Conservation (phyloP, 2,888 invertebrate species). For the Parnassius glacialis region DNA sequence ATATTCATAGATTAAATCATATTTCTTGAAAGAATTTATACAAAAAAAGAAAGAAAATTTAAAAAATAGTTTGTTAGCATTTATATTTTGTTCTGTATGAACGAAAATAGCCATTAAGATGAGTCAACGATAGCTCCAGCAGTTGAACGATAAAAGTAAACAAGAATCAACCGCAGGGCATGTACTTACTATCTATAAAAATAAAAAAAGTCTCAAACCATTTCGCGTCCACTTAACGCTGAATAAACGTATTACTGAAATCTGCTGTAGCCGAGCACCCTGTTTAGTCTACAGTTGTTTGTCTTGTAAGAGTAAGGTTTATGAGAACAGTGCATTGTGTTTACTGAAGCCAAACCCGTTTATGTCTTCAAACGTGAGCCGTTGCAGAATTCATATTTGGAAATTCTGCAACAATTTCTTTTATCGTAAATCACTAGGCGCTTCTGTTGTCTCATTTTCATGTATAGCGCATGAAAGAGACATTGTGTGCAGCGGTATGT, state of each 20-base stretch:
- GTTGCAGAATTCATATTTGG: conserved; percentile 4
- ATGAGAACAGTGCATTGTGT: conserved; percentile 36
- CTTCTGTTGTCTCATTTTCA: neutral
- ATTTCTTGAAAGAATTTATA: neutral
- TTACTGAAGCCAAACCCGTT: conserved; percentile 5
- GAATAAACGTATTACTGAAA: conserved; percentile 49
- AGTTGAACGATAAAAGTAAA: conserved; percentile 9
- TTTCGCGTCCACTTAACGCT: conserved; percentile 27
- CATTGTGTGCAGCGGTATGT: too few species aligned
- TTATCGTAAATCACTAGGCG: neutral
- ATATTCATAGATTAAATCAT: conserved; percentile 7
- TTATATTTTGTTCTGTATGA: neutral
- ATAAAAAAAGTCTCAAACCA: conserved; percentile 2
- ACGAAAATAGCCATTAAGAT: conserved; percentile 1
- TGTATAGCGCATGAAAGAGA: neutral
- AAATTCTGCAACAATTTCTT: neutral
- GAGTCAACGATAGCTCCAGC: conserved; percentile 5
- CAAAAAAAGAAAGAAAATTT: neutral
- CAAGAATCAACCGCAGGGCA: neutral
- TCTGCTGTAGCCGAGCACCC: conserved; percentile 43
- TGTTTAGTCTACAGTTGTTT: conserved; percentile 65
- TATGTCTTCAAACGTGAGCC: neutral
- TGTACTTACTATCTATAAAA: conserved; percentile 1
- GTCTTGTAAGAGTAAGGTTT: conserved; percentile 54
- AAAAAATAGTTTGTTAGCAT: too few species aligned